Evolutionary conservation across 1,140 invertebrate genomes (phyloP).

Genomic region (Euura lappo): DNA sequence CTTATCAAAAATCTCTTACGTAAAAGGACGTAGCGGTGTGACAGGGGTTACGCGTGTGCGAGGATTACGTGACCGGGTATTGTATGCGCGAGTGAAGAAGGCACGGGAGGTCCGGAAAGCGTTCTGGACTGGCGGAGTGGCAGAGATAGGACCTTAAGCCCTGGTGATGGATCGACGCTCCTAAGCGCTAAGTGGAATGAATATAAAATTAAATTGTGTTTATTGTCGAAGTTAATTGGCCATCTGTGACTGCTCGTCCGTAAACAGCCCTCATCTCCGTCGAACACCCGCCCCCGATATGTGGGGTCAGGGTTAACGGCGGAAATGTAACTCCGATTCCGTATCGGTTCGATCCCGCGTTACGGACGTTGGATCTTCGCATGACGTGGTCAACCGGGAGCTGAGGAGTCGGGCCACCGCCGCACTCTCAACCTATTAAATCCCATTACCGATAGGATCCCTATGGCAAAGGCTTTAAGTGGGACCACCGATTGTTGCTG

Average conservation of each 20-base stretch:
- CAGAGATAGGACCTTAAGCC: conserved; percentile 53
- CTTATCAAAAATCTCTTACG: too few species aligned
- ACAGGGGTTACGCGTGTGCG: neutral
- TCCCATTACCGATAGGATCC: neutral
- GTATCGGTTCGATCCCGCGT: neutral
- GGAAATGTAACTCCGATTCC: neutral
- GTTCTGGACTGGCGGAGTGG: conserved; percentile 24
- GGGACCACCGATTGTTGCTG: neutral
- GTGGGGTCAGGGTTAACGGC: neutral
- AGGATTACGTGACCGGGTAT: conserved; percentile 22
- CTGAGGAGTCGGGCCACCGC: neutral
- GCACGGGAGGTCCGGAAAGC: conserved; percentile 33
- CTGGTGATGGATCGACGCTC: conserved; percentile 50
- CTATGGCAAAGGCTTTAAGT: conserved; percentile 1
- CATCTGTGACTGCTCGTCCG: conserved; percentile 51
- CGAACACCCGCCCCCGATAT: neutral
- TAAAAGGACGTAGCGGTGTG: neutral
- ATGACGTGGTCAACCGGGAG: neutral
- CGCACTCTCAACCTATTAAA: conserved; percentile 3
- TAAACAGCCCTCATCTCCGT: conserved; percentile 28
- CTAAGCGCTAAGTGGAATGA: conserved; percentile 54
- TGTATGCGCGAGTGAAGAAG: conserved; percentile 23
- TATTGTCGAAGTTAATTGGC: conserved; percentile 56
- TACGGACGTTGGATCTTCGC: neutral
- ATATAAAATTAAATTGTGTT: conserved; percentile 59